A percentile compares a stretch with the other conserved stretches of the same genome.
These are phyloP conservation scores for Lophura nycthemera DNA, from an alignment of 2,113 vertebrate species.

Conservation along the genomic window DNA sequence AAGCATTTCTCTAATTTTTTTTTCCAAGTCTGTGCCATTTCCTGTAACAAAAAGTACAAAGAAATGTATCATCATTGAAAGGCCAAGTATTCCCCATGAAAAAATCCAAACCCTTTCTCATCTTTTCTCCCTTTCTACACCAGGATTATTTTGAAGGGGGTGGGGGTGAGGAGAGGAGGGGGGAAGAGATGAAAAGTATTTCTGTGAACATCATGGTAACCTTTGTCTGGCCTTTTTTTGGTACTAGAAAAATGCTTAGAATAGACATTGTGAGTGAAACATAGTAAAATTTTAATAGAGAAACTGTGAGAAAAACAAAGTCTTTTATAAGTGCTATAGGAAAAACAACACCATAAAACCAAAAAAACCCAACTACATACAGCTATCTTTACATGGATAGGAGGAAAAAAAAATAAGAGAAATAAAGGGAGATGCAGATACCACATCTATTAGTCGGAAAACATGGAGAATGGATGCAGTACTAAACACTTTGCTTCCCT, in stretches of 20 bases:
- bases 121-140: conserved; percentile 43
- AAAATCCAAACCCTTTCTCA: conserved; percentile 39
- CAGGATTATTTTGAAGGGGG: conserved; percentile 42
- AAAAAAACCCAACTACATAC: background rate
- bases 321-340: conserved; percentile 4
- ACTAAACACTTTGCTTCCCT: background rate
- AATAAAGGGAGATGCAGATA: conserved; percentile 15
- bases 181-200: conserved; percentile 25
- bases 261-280: background rate
- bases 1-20: conserved; percentile 56
- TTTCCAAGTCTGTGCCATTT: conserved; percentile 52
- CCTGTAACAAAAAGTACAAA: conserved; percentile 48
- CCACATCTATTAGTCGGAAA: background rate
- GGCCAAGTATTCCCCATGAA: conserved; percentile 44
- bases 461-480: background rate
- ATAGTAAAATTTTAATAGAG: conserved; percentile 49
- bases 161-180: background rate
- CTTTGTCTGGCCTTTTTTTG: conserved; percentile 18
- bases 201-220: conserved; percentile 36
- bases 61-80: conserved; percentile 48
- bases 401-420: background rate
- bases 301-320: conserved; percentile 20
- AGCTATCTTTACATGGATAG: background rate
- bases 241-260: background rate
- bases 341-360: background rate